Base-by-base conservation (phyloP, 2,888 invertebrate genomes). In the Seira musarum region DNA sequence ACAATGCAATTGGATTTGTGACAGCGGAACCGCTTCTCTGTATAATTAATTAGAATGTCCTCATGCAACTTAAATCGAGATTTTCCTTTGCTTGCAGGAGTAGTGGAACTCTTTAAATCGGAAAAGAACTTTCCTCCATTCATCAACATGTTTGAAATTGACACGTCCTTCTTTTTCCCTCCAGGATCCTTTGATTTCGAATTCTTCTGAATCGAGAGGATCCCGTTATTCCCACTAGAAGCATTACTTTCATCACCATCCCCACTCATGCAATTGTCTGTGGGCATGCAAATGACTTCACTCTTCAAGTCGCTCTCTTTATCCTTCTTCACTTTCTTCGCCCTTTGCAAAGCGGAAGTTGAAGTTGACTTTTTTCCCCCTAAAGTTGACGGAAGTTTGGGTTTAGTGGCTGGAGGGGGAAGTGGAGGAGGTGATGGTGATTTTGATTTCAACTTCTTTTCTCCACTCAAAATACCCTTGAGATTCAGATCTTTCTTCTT, bases 1-100 rank as follows among this genome's bases (percentile, higher is more conserved):
- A 60, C 35, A 2, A 46, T 71, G n/a, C 78, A 78, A 10, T 67
- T 78, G 0, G 21, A 10, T 40, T 22, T 57, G 30, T 49, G 24
- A 53, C 78, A 78, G 2, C 71, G 66, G 19, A 71, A 71, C 30
- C 71, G 53, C 35, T 3, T 53, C 17, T 53, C 53, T 15, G 3
- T 53, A 53, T 53, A 53, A 15, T 53, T 53, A 8, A 53, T 53
- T 3, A 15, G 53, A 53, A 17, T 53, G 15, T 53, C 53, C n/a
- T 53, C 53, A 15, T 17, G 2, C 15, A 53, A 53, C 30, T 30
- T 30, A 30, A 8, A 8, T 53, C 3, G 53, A 53, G 53, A 13
- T 13, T 3, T 53, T 8, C 3, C 8, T 13, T 8, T 13, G 53
- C 13, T 53, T 13, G 2, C 13, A 53, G 53, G 53, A 3, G 2